Conservation (phyloP, 2,797 vertebrate genomes). For the Alosa sapidissima region DNA sequence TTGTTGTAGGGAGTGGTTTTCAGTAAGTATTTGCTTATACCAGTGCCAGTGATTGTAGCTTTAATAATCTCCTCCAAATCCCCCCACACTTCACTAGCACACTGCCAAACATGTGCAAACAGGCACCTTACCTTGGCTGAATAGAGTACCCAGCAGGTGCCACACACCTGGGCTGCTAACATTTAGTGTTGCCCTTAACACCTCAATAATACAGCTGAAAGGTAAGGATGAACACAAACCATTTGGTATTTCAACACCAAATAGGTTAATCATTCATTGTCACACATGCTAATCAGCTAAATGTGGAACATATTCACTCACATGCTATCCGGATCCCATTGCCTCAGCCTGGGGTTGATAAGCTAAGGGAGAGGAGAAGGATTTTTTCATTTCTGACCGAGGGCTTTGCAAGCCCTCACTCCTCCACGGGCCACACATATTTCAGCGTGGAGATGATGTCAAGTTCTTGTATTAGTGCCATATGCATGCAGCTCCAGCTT, state of each 20-base stretch:
- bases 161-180: neutral
- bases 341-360: neutral
- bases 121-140: neutral
- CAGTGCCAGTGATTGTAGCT: neutral
- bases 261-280: slow-evolving; percentile 68
- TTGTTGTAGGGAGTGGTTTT: neutral
- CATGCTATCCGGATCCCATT: slow-evolving; percentile 60
- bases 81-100: neutral
- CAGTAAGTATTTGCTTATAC: neutral
- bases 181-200: neutral
- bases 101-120: neutral
- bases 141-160: neutral
- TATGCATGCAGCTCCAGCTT: slow-evolving; percentile 69
- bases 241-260: slow-evolving; percentile 57
- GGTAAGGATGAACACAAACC: neutral
- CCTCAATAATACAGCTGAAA: too few species aligned
- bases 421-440: slow-evolving; percentile 56
- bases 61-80: neutral
- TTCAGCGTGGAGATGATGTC: slow-evolving; percentile 71
- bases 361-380: neutral
- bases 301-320: slow-evolving; percentile 65
- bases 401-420: neutral
- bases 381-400: neutral
- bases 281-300: slow-evolving; percentile 57
- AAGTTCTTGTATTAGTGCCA: slow-evolving; percentile 70